Base-by-base conservation (phyloP, 2,113 vertebrate species). In the Galemys pyrenaicus region DNA sequence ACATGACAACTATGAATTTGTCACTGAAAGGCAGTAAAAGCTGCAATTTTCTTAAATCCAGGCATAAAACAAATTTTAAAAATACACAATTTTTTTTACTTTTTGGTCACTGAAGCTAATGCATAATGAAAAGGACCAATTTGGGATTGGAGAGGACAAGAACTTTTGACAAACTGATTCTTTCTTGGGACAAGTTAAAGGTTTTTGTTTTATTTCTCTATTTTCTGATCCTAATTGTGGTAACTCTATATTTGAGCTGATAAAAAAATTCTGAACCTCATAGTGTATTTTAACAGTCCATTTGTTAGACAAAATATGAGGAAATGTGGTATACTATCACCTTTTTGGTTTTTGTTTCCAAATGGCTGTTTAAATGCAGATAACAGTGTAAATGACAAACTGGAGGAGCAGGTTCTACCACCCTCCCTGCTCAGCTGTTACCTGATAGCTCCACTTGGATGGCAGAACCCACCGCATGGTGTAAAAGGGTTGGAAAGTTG, bases 231-330 rank as follows among this genome's bases (percentile, higher is more conserved):
- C 74, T 64, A 54, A 81, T 74, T 68, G 20, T 16, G 39, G 49
- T 56, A 49, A 89, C 35, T 74, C 67, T 79, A 65, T 65, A 74
- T 35, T 35, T 87, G 64, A 84, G 30, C 46, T 46, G 37, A 41
- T 79, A 30, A n/a, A 30, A n/a, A 65, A 79, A 6, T 41, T 71
- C 71, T 86, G 20, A 92, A 56, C 60, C 41, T 17, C 64, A 44
- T 20, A 67, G 30, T 86, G 39, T 90, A 75, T 37, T 83, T 92
- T 62, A 64, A 87, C 5, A 68, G n/a, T 87, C n/a, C 28, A 73
- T 83, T 92, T 93, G 58, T 90, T 92, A 87, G 77, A 81, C 74
- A 92, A 96, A 97, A 90, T 96, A 96, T 78, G 94, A 56, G 58
- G 84, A 80, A 93, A 70, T 37, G 4, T 83, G 46, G 39, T 32